phyloP scores from a whole-genome alignment of 2,113 vertebrate species.

The Rhineura floridana region DNA sequence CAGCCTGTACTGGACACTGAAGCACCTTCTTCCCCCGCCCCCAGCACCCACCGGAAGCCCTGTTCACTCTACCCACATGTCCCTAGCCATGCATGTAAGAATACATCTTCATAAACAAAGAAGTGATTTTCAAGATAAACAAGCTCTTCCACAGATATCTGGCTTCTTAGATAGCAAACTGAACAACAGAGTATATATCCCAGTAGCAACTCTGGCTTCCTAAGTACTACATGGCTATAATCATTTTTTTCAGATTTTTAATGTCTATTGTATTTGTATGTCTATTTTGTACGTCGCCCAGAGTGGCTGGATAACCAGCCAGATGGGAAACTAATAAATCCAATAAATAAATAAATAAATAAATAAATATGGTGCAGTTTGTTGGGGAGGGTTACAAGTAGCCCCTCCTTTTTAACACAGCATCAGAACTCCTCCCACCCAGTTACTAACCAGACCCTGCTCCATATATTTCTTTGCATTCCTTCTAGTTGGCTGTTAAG shows the following conservation, averaged over 20 bases:
- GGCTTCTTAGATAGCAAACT: neutral
- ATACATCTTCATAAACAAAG: neutral
- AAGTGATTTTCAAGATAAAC: neutral
- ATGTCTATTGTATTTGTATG: too few species aligned
- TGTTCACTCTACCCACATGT: too few species aligned
- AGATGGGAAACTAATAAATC: too few species aligned
- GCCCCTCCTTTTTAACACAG: neutral
- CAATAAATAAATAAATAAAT: too few species aligned
- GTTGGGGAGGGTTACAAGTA: neutral
- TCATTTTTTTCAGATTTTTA: too few species aligned
- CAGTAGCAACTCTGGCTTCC: too few species aligned
- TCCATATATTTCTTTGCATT: neutral
- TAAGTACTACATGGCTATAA: too few species aligned
- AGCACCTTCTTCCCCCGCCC: neutral
- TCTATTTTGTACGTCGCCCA: too few species aligned
- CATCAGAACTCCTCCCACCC: neutral
- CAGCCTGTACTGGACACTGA: neutral
- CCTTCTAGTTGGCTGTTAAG: too few species aligned
- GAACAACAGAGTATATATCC: too few species aligned
- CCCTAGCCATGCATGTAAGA: neutral
- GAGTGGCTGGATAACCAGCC: too few species aligned
- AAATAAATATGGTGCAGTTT: too few species aligned
- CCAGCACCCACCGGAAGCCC: neutral
- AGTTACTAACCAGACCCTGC: neutral
- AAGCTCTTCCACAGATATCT: neutral